Evolutionary conservation across 1,140 invertebrate species (phyloP), one percentile per base, ranked within the genome.

Genomic region (Whitmania pigra): DNA sequence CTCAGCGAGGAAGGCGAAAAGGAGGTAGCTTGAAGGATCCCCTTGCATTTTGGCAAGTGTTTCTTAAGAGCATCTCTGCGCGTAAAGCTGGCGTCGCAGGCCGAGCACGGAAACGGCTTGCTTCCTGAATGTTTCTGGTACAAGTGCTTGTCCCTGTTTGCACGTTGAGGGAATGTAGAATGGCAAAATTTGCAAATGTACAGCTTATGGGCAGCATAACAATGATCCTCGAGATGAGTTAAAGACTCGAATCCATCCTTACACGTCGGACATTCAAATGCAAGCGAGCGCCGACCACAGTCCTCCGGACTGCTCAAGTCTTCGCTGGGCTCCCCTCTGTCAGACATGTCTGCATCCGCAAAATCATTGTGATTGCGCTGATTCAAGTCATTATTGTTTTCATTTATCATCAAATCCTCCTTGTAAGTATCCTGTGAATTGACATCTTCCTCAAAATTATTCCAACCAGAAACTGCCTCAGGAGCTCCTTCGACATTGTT

Each of bases 151-250:
- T 63, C 69, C n/a, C 53, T 36, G 43, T 49, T 70, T 49, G 53
- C 69, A 18, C 53, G 40, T 40, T 70, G 69, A 13, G 43, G 40
- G 49, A 70, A 70, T 25, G 69, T 70, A 18, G 25, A 20, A 53
- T 27, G 69, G 69, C 69, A 70, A 31, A 70, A n/a, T 3, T 40
- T 49, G 53, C 69, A 70, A 49, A 53, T 25, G 53, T 49, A 70
- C 25, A 25, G 40, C 40, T 54, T 49, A 25, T 70, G 69, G n/a
- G 18, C 69, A 36, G 22, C 22, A 11, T 53, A 49, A 29, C 69
- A 70, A 49, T 70, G 69, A 25, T 70, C 69, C n/a, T 70, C 49
- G 43, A 53, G 49, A n/a, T 49, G n/a, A 18, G n/a, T 49, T 0
- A 17, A 70, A 25, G 69, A 22, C 11, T 49, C 36, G 7, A 70